These are phyloP conservation scores for Disparrhopalites patrizii DNA, from an alignment of 2,888 invertebrate species.

Conservation along the genomic window DNA sequence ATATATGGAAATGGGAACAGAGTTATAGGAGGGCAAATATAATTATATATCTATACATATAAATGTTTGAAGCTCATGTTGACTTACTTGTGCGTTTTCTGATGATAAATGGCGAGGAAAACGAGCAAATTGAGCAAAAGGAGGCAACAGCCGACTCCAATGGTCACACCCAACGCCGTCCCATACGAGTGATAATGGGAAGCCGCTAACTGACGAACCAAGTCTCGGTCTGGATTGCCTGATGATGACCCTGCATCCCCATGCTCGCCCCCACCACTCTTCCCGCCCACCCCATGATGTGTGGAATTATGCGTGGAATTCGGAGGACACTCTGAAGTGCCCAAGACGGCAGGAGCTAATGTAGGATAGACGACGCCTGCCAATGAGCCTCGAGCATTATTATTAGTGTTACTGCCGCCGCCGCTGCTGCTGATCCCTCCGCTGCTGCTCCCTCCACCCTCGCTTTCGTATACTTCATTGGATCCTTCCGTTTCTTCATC, in stretches of 20 bases:
- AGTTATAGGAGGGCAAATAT: no score
- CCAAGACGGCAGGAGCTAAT: slow-evolving; percentile 43
- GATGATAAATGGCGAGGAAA: slow-evolving; percentile 49
- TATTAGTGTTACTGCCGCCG: slow-evolving; percentile 16
- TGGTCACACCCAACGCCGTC: slow-evolving; percentile 81
- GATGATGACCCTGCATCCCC: slow-evolving; percentile 18
- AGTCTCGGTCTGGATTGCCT: slow-evolving; percentile 27
- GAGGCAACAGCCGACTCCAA: slow-evolving; percentile 66
- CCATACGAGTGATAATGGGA: slow-evolving; percentile 80
- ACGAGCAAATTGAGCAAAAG: slow-evolving; percentile 49
- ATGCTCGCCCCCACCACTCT: slow-evolving; percentile 7
- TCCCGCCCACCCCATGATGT: slow-evolving; percentile 13
- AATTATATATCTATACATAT: no score
- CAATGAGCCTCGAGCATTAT: slow-evolving; percentile 21
- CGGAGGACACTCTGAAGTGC: slow-evolving; percentile 48
- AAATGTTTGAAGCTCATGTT: no score
- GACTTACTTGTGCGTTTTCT: slow-evolving; percentile 48
- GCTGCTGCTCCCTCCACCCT: background rate
- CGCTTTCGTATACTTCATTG: slow-evolving; percentile 18
- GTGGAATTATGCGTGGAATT: slow-evolving; percentile 39
- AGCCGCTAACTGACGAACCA: slow-evolving; percentile 57
- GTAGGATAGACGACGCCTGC: slow-evolving; percentile 33
- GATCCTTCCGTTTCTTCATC: slow-evolving; percentile 23
- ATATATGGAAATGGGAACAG: no score
- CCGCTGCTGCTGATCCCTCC: background rate